Base-by-base conservation (phyloP, 2,113 vertebrate species). In the Chroicocephalus ridibundus region DNA sequence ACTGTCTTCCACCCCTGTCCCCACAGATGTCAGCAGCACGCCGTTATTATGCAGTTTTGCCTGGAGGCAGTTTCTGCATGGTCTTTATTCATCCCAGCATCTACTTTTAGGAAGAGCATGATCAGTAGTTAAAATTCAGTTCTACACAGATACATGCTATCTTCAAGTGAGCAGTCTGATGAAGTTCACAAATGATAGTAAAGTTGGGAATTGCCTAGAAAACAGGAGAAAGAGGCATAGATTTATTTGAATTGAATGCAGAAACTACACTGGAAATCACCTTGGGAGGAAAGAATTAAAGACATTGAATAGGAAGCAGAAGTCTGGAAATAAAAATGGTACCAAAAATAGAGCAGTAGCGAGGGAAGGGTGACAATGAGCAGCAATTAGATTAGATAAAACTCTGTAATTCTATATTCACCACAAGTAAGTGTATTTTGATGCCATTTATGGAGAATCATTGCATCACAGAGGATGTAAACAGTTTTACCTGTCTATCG, bases 331-430 rank as follows among this genome's bases (percentile, higher is more conserved):
- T 15, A 51, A 79, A 87, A 89, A 36, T 46, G 79, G 17, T 57
- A 36, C 34, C 36, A 42, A 79, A 95, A 86, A 55, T 47, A 93
- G 49, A 85, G 61, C 51, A 70, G 54, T 27, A 86, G 24, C 2
- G 3, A 85, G 47, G 42, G 34, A 87, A 55, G 13, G 11, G 25
- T 86, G 61, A 38, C 71, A 85, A n/a, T 24, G 27, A 91, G 25
- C n/a, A 75, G 61, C 69, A 93, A 66, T 97, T 95, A 69, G 4
- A 84, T 87, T 82, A 89, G 52, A 79, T 82, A 51, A 72, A 90
- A 77, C 20, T 90, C 78, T 78, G 15, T 58, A 90, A 89, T 94
- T 89, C 36, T 91, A 3, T 79, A 38, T 72, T 44, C 44, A 79
- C 34, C 22, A 86, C 47, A 93, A 96, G 65, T 70, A 83, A 70